phyloP scores from a whole-genome alignment of 2,888 invertebrate genomes.

The Diaprepes abbreviatus region DNA sequence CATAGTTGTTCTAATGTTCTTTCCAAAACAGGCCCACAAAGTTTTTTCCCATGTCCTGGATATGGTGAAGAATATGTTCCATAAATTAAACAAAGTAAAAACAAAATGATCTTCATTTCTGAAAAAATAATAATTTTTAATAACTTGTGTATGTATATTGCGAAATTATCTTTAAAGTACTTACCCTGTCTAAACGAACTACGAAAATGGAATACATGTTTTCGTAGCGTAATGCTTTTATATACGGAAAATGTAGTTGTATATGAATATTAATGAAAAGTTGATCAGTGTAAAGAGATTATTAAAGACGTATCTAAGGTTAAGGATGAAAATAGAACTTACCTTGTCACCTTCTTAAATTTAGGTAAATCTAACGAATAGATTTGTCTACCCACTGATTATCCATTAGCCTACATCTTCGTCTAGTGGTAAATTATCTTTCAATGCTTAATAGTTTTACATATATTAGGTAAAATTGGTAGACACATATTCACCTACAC shows the following conservation, averaged over 20 bases:
- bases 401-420: neutral
- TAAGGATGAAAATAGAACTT: slow-evolving; percentile 15
- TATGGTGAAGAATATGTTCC: neutral
- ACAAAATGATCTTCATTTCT: slow-evolving; percentile 9
- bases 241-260: slow-evolving; percentile 4
- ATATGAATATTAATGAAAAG: slow-evolving; percentile 28
- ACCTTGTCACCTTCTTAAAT: neutral
- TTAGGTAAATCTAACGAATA: neutral
- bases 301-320: slow-evolving; percentile 7
- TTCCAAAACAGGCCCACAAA: slow-evolving; percentile 8
- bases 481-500: too few species aligned
- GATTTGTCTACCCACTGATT: neutral
- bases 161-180: neutral
- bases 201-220: neutral
- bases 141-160: neutral
- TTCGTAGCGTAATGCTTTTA: neutral
- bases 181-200: neutral
- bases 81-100: slow-evolving; percentile 5
- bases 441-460: too few species aligned
- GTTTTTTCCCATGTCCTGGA: neutral
- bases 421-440: too few species aligned
- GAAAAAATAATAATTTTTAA: neutral
- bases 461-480: too few species aligned
- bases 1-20: slow-evolving; percentile 2
- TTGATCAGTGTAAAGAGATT: slow-evolving; percentile 6